Evolutionary conservation across 2,797 vertebrate genomes (phyloP).

Genomic region (Telmatherina bonti): DNA sequence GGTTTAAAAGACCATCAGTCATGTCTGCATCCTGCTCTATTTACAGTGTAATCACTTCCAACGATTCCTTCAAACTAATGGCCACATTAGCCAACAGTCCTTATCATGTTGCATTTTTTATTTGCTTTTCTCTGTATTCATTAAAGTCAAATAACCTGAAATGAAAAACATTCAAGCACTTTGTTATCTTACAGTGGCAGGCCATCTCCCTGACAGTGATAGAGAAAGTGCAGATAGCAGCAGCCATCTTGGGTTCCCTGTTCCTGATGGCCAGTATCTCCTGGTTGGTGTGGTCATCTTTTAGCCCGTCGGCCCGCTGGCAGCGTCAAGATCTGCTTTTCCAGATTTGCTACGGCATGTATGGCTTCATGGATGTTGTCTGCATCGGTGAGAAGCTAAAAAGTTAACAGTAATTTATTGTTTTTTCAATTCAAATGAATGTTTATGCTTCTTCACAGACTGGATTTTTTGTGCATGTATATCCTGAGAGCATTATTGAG

Average conservation of each 20-base stretch:
- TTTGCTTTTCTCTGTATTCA: neutral
- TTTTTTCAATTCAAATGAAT: neutral
- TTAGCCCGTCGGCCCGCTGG: slow-evolving; percentile 98
- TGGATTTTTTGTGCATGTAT: slow-evolving; percentile 16
- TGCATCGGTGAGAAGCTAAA: slow-evolving; percentile 91
- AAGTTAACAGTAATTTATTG: neutral
- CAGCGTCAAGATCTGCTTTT: slow-evolving; percentile 99
- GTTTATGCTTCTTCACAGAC: neutral
- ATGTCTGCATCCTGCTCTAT: slow-evolving; percentile 4
- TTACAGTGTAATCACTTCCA: slow-evolving; percentile 12
- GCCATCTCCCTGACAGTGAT: slow-evolving; percentile 99
- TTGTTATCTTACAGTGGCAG: slow-evolving; percentile 90
- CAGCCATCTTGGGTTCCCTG: slow-evolving; percentile 96
- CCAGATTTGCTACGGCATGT: slow-evolving; percentile 99
- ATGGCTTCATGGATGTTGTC: slow-evolving; percentile 99
- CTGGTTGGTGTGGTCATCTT: slow-evolving; percentile 99
- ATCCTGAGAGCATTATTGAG: slow-evolving; percentile 12
- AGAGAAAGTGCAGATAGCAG: slow-evolving; percentile 99
- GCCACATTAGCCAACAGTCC: neutral
- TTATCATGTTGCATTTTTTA: neutral
- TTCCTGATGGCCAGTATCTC: slow-evolving; percentile 99
- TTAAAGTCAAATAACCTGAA: neutral
- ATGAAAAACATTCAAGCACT: neutral
- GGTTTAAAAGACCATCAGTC: neutral
- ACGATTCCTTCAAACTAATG: neutral